Evolutionary conservation across 2,797 vertebrate genomes (phyloP).

Genomic region (Phoebastria nigripes): DNA sequence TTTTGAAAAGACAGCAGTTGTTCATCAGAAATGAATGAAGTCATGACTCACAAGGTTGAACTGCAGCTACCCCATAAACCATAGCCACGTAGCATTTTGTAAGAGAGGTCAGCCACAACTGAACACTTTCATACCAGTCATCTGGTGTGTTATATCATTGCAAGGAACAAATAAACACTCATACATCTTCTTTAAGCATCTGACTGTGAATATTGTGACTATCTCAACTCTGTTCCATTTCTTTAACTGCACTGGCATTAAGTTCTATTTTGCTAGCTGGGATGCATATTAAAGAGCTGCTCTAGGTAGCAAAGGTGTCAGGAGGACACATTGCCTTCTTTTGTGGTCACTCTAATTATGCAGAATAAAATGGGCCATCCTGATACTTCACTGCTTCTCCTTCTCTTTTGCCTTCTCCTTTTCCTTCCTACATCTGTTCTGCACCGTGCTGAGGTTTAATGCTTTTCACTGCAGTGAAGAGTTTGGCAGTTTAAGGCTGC

Average conservation of each 20-base stretch:
- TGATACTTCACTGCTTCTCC: background rate
- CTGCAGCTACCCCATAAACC: background rate
- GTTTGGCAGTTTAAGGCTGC: background rate
- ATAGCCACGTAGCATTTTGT: background rate
- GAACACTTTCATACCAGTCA: background rate
- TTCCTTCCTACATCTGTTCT: background rate
- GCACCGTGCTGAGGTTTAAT: background rate
- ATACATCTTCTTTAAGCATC: background rate
- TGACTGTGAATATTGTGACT: background rate
- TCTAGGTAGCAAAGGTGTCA: background rate
- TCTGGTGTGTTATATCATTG: background rate
- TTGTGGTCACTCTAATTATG: background rate
- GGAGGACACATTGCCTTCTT: background rate
- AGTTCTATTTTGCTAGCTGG: background rate
- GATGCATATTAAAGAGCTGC: background rate
- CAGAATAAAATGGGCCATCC: background rate
- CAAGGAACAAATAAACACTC: background rate
- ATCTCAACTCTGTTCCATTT: background rate
- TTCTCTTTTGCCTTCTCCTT: background rate
- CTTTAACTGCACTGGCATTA: background rate
- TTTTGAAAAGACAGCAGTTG: background rate
- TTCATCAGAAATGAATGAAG: conserved; percentile 15
- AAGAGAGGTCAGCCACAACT: background rate
- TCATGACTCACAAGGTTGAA: background rate
- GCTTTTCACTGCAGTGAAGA: background rate